phyloP scores from a whole-genome alignment of 2,113 vertebrate species.

The Nibea coibor region DNA sequence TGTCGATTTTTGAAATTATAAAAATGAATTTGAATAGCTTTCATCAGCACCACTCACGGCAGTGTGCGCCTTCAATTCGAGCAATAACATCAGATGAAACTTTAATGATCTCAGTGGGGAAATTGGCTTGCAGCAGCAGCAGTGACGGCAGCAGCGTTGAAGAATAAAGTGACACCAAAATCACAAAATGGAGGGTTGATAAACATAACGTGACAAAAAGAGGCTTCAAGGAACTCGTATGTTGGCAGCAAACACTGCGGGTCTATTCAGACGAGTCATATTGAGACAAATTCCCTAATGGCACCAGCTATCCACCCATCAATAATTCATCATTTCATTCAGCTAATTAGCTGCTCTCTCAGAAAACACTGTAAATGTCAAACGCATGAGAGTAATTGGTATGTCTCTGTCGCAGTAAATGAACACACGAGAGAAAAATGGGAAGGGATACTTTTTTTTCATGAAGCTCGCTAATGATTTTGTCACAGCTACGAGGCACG shows the following conservation, averaged over 20 bases:
- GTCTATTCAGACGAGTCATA: neutral
- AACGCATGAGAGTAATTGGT: slow-evolving; percentile 9
- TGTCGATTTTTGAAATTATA: slow-evolving; percentile 20
- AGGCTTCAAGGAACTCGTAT: neutral
- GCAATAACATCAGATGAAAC: slow-evolving; percentile 44
- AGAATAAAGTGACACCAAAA: neutral
- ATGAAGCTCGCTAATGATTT: neutral
- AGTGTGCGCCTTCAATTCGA: neutral
- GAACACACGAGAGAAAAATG: neutral
- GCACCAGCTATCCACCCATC: slow-evolving; percentile 7
- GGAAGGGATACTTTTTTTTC: neutral
- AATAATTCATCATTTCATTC: slow-evolving; percentile 50
- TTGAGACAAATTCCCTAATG: slow-evolving; percentile 12
- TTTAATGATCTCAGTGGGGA: slow-evolving; percentile 53
- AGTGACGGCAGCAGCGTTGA: neutral
- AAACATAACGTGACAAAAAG: slow-evolving; percentile 16
- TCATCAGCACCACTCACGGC: neutral
- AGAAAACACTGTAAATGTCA: slow-evolving; percentile 37
- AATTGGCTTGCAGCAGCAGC: slow-evolving; percentile 22
- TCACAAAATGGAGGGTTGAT: slow-evolving; percentile 9
- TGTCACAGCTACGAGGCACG: too few relatives aligned
- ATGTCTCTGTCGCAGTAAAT: neutral
- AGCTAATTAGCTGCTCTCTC: slow-evolving; percentile 30
- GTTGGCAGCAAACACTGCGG: neutral
- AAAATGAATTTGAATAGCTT: slow-evolving; percentile 26